These are phyloP conservation scores for Aphidius colemani DNA, from an alignment of 2,888 invertebrate genomes.

Conservation along the genomic window DNA sequence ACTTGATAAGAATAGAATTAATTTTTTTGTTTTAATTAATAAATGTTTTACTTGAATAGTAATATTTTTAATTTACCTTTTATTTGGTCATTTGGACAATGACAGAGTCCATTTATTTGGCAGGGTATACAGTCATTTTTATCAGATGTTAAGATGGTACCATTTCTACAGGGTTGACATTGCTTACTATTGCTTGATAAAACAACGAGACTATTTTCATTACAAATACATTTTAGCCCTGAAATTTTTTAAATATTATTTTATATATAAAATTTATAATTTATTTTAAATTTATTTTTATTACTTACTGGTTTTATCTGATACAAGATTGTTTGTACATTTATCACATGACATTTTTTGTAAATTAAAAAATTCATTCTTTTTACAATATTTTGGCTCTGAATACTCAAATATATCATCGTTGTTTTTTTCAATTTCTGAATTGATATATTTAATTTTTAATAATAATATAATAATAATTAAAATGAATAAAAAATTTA, in stretches of 20 bases:
- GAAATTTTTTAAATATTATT: constrained; percentile 12
- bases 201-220: constrained; percentile 50
- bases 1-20: constrained; percentile 46
- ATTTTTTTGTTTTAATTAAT: constrained; percentile 9
- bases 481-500: no score
- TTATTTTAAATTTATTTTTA: background rate
- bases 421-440: constrained; percentile 6
- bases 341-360: constrained; percentile 61
- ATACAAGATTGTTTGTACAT: constrained; percentile 59
- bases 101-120: constrained; percentile 39
- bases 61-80: constrained; percentile 44
- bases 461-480: no score
- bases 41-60: constrained; percentile 6
- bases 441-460: no score
- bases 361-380: constrained; percentile 62
- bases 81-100: constrained; percentile 49
- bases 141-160: constrained; percentile 52
- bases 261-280: constrained; percentile 2
- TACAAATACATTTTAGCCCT: constrained; percentile 63
- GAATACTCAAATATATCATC: constrained; percentile 42
- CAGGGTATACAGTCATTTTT: constrained; percentile 54
- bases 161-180: constrained; percentile 50
- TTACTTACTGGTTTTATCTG: constrained; percentile 56
- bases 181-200: constrained; percentile 43
- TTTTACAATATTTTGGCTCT: constrained; percentile 54